These are phyloP conservation scores for Chirona hameri DNA, from an alignment of 2,888 invertebrate species.

Conservation along the genomic window DNA sequence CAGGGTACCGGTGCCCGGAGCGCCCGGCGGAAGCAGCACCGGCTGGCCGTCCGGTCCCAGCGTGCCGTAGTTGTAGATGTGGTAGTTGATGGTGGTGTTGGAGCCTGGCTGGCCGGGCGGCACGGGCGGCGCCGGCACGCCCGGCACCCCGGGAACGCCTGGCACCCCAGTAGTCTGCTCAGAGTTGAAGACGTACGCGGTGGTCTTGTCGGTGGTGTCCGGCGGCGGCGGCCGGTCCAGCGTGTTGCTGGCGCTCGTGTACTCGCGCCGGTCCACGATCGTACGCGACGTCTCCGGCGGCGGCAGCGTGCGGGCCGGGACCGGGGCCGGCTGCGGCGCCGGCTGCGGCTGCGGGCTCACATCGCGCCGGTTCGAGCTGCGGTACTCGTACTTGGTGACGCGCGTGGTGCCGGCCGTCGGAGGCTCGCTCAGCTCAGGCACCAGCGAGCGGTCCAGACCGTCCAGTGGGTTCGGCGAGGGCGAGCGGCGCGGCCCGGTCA, in stretches of 20 bases:
- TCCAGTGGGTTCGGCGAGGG: conserved; percentile 24
- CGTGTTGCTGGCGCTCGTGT: not conserved
- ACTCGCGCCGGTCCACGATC: not conserved
- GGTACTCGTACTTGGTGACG: conserved; percentile 29
- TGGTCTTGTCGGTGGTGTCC: conserved; percentile 10
- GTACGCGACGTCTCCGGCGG: not conserved
- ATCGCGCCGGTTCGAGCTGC: not conserved
- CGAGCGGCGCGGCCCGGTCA: conserved; percentile 9
- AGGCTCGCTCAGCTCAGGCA: not conserved
- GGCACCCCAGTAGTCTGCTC: not conserved
- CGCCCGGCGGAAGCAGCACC: not conserved
- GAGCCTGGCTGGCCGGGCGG: not conserved
- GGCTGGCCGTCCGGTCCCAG: conserved; percentile 23
- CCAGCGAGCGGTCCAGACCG: not conserved
- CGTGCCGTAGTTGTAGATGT: conserved; percentile 31
- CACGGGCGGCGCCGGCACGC: not conserved
- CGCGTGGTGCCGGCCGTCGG: conserved; percentile 28
- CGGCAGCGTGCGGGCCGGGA: not conserved
- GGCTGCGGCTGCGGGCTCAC: conserved; percentile 12
- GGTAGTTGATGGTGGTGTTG: conserved; percentile 30
- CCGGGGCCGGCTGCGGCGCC: not conserved
- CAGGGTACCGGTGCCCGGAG: not conserved
- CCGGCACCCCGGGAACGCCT: not conserved
- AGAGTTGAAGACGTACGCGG: not conserved
- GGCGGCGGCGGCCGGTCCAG: not conserved